Percentiles rank a stretch among this genome's conserved stretches.
phyloP scores from a whole-genome alignment of 2,888 invertebrate species.

The Drosophila histrio region DNA sequence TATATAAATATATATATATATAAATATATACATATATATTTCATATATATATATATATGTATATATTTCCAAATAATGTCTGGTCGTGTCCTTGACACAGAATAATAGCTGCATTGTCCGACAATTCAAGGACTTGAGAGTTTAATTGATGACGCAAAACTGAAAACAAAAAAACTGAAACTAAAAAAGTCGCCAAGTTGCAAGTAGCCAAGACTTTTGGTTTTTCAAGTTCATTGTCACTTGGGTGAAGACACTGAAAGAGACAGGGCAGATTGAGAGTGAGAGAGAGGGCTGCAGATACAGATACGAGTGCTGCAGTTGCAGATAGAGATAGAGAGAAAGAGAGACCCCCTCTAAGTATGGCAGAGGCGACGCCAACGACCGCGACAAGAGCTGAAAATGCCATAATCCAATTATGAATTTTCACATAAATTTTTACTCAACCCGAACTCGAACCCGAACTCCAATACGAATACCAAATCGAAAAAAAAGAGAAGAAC shows the following conservation, averaged over 20 bases:
- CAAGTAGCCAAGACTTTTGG: slow-evolving; percentile 20
- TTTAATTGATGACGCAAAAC: slow-evolving; percentile 12
- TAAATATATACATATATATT: no score
- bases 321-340: background rate
- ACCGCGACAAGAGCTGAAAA: slow-evolving; percentile 68
- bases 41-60: no score
- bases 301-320: slow-evolving; percentile 6
- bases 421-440: slow-evolving; percentile 75
- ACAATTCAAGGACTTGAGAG: slow-evolving; percentile 3
- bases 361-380: slow-evolving; percentile 53
- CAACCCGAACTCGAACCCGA: slow-evolving; percentile 47
- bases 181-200: background rate
- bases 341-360: slow-evolving; percentile 56
- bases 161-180: background rate
- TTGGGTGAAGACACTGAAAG: slow-evolving; percentile 3
- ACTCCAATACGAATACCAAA: slow-evolving; percentile 9
- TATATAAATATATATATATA: no score
- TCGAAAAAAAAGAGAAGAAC: background rate
- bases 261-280: background rate
- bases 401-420: slow-evolving; percentile 80
- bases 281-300: slow-evolving; percentile 2
- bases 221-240: slow-evolving; percentile 76
- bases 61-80: background rate
- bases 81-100: slow-evolving; percentile 13
- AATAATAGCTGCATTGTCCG: background rate